These are phyloP conservation scores for Drosophila subpulchrella DNA, from an alignment of 1,140 invertebrate genomes.

Conservation along the genomic window DNA sequence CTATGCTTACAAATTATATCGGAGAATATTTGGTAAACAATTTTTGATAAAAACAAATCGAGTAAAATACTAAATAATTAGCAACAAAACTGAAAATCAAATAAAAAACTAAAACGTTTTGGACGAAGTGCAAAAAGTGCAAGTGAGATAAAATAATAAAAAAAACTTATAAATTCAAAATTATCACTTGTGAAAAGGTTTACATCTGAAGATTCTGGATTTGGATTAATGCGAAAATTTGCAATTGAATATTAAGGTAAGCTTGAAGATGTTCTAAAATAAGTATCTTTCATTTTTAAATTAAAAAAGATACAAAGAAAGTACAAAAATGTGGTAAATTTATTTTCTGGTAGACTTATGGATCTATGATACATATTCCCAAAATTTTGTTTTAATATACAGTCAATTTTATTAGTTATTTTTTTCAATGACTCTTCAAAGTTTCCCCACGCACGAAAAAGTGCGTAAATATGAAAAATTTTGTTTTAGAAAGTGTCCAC, in stretches of 20 bases:
- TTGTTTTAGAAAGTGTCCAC: constrained; percentile 48
- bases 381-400: too few species aligned
- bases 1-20: constrained; percentile 59
- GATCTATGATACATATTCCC: too few species aligned
- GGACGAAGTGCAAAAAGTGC: constrained; percentile 50
- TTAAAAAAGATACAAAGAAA: too few species aligned
- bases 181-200: constrained; percentile 56
- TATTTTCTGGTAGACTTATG: too few species aligned
- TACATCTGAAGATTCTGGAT: constrained; percentile 45
- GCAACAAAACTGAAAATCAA: constrained; percentile 38
- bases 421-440: constrained; percentile 7
- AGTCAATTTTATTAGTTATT: background rate
- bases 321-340: too few species aligned
- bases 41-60: constrained; percentile 58
- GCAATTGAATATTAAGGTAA: constrained; percentile 75
- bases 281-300: too few species aligned
- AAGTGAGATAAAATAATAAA: constrained; percentile 25
- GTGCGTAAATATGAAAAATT: constrained; percentile 37
- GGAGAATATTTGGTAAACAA: constrained; percentile 73
- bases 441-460: constrained; percentile 33
- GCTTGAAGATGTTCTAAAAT: background rate
- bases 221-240: constrained; percentile 75
- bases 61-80: constrained; percentile 38
- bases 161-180: constrained; percentile 39
- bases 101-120: constrained; percentile 40